Percentiles rank a stretch among this genome's conserved stretches.
These are phyloP conservation scores for Prenolepis imparis DNA, from an alignment of 2,888 invertebrate genomes.

Conservation along the genomic window DNA sequence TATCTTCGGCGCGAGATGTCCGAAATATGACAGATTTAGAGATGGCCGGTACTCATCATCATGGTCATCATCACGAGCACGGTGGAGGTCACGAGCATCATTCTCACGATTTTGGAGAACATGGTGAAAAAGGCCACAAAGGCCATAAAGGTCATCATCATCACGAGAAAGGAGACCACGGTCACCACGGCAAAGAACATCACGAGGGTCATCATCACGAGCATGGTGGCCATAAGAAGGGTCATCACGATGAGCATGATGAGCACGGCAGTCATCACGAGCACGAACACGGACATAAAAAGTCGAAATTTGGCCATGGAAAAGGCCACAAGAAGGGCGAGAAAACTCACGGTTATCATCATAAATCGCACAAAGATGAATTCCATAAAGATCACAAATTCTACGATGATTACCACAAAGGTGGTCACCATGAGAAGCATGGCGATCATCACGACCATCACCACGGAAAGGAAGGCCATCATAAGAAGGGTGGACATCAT, in stretches of 20 bases:
- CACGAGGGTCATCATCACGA: conserved; percentile 89
- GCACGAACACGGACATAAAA: conserved; percentile 90
- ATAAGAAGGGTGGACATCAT: conserved; percentile 90
- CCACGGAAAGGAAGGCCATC: conserved; percentile 88
- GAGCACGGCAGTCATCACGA: conserved; percentile 90
- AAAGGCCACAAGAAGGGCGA: conserved; percentile 93
- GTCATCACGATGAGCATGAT: conserved; percentile 89
- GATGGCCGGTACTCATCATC: conserved; percentile 58
- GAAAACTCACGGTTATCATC: conserved; percentile 92
- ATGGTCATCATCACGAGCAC: conserved; percentile 88
- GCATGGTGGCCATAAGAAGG: conserved; percentile 89
- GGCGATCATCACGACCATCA: conserved; percentile 90
- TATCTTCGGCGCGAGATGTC: conserved; percentile 74
- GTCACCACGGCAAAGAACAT: conserved; percentile 88
- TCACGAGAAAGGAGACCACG: conserved; percentile 90
- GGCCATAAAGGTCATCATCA: conserved; percentile 92
- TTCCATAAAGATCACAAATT: conserved; percentile 93
- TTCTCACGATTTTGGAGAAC: conserved; percentile 90
- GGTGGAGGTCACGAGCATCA: conserved; percentile 92
- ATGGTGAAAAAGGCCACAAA: conserved; percentile 93
- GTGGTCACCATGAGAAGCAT: conserved; percentile 90
- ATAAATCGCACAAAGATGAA: conserved; percentile 93
- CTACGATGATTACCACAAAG: conserved; percentile 92
- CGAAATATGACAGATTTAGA: conserved; percentile 59
- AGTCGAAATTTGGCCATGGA: conserved; percentile 91